These are phyloP conservation scores for Acrocyrtus sp. DNA, from an alignment of 2,888 invertebrate species.

Conservation along the genomic window DNA sequence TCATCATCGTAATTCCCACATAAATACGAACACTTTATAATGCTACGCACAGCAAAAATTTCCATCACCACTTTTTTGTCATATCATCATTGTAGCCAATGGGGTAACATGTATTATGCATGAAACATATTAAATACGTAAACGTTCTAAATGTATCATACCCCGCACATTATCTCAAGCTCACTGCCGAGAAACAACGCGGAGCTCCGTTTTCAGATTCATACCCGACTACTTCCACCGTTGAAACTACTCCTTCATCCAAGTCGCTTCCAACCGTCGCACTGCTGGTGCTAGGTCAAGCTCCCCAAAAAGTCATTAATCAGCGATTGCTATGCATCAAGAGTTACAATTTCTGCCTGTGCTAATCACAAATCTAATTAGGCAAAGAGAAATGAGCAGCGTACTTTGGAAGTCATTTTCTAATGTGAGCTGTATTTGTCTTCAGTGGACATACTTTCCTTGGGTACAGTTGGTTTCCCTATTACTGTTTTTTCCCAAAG, in stretches of 20 bases:
- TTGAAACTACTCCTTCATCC: too few species aligned
- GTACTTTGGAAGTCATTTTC: not conserved
- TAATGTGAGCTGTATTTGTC: too few species aligned
- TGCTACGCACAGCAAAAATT: slow-evolving; percentile 4
- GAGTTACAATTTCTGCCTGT: slow-evolving; percentile 40
- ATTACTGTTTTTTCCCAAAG: too few species aligned
- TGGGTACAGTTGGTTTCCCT: too few species aligned
- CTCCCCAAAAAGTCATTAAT: slow-evolving; percentile 41
- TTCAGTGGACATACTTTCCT: too few species aligned
- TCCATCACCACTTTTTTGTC: slow-evolving; percentile 17
- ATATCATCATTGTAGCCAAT: slow-evolving; percentile 9
- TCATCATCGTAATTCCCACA: too few species aligned
- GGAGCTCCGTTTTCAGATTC: not conserved
- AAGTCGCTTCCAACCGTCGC: too few species aligned
- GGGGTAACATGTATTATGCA: slow-evolving; percentile 20
- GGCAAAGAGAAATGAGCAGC: slow-evolving; percentile 28
- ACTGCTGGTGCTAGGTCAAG: slow-evolving; percentile 34
- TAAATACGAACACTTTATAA: not conserved
- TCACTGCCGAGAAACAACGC: not conserved
- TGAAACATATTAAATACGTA: slow-evolving; percentile 15
- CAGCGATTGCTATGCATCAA: slow-evolving; percentile 32
- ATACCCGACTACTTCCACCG: too few species aligned
- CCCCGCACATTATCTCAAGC: not conserved
- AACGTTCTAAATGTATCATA: too few species aligned
- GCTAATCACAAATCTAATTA: slow-evolving; percentile 47